Percentiles rank a stretch among this genome's conserved stretches.
Conservation (phyloP, 2,888 invertebrate genomes). For the Leptogaster cylindrica region DNA sequence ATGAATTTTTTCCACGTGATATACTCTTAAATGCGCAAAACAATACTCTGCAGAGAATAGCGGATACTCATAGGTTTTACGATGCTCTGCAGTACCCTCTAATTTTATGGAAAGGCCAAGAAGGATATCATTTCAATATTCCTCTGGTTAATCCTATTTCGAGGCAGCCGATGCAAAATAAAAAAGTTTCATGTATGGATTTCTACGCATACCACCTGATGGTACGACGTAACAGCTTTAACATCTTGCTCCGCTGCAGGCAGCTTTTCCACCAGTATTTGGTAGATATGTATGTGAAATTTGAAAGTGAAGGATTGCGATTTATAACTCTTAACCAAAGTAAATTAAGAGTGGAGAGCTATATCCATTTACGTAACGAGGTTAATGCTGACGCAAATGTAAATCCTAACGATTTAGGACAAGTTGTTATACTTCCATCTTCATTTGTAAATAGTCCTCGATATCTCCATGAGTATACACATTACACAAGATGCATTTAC, state of each 20-base stretch:
- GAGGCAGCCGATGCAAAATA: background rate
- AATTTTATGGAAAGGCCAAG: slow-evolving; percentile 43
- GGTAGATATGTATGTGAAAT: slow-evolving; percentile 55
- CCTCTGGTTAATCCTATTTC: too few species aligned
- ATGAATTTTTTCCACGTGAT: slow-evolving; percentile 52
- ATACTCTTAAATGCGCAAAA: slow-evolving; percentile 52
- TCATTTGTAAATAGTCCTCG: slow-evolving; percentile 44
- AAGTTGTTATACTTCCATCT: slow-evolving; percentile 45
- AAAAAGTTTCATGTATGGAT: slow-evolving; percentile 34
- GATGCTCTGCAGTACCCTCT: slow-evolving; percentile 24
- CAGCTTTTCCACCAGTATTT: slow-evolving; percentile 53
- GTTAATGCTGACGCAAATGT: slow-evolving; percentile 49
- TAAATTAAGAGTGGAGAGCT: slow-evolving; percentile 48
- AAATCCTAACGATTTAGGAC: slow-evolving; percentile 34
- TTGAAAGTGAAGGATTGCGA: slow-evolving; percentile 53
- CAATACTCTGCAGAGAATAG: slow-evolving; percentile 27
- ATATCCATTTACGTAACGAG: slow-evolving; percentile 56
- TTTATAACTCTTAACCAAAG: slow-evolving; percentile 53
- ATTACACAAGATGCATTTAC: slow-evolving; percentile 45
- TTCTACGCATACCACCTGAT: slow-evolving; percentile 41
- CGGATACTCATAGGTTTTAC: slow-evolving; percentile 13
- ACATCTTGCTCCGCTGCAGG: slow-evolving; percentile 34
- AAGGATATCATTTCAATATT: slow-evolving; percentile 46
- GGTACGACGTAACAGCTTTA: slow-evolving; percentile 41
- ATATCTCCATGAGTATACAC: slow-evolving; percentile 48